Conservation (phyloP, 2,888 invertebrate genomes). For the Choristoneura rosaceana region DNA sequence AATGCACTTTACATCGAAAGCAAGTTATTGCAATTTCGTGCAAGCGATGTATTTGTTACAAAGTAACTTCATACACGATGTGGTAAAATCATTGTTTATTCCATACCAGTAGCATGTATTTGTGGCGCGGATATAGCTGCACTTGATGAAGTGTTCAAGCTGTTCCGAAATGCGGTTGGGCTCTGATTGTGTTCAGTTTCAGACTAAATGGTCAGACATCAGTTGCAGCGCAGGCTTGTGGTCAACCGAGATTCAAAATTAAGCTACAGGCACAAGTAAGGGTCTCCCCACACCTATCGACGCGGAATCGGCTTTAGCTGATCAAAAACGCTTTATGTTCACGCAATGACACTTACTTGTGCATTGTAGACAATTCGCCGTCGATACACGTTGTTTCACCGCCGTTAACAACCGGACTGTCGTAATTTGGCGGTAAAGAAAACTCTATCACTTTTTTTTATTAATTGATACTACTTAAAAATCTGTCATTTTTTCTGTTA, state of each 20-base stretch:
- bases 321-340: no score
- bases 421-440: no score
- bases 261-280: not conserved
- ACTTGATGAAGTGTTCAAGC: slow-evolving; percentile 30
- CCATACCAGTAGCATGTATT: slow-evolving; percentile 1
- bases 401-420: no score
- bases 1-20: no score
- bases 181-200: slow-evolving; percentile 16
- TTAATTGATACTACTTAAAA: no score
- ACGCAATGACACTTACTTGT: no score
- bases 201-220: slow-evolving; percentile 6
- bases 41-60: not conserved
- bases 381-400: not conserved
- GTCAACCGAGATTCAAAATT: slow-evolving; percentile 23
- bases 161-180: slow-evolving; percentile 37
- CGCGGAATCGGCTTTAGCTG: no score
- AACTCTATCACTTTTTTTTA: no score
- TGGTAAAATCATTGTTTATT: slow-evolving; percentile 1
- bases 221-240: slow-evolving; percentile 14
- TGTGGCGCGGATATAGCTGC: slow-evolving; percentile 11
- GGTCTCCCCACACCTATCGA: no score
- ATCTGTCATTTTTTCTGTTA: no score
- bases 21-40: no score
- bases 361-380: no score
- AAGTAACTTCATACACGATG: slow-evolving; percentile 2